Conservation (phyloP, 2,797 vertebrate species). For the Discoglossus pictus region DNA sequence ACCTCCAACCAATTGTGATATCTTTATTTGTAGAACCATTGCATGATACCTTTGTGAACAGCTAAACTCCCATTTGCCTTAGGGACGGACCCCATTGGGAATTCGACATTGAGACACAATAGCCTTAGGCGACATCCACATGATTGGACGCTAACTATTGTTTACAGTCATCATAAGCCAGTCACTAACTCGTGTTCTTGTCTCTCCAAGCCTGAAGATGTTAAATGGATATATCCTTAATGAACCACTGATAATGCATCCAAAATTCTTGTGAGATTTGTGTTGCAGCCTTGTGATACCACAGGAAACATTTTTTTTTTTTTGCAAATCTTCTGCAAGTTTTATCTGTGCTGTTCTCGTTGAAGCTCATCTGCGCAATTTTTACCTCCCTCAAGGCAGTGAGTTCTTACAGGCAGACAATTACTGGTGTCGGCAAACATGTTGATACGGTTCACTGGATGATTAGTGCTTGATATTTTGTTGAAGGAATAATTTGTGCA, state of each 20-base stretch:
- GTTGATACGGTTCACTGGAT: conserved; percentile 54
- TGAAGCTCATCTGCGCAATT: conserved; percentile 49
- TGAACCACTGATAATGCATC: background rate
- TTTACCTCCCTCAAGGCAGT: conserved; percentile 46
- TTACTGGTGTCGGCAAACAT: conserved; percentile 61
- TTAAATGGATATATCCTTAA: background rate
- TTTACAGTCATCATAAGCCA: conserved; percentile 8
- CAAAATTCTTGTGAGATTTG: background rate
- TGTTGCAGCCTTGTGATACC: background rate
- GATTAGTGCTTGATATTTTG: conserved; percentile 63
- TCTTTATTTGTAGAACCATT: too few relatives aligned
- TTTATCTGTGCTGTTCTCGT: background rate
- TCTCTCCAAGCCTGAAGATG: background rate
- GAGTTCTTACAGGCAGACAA: conserved; percentile 52
- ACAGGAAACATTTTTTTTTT: background rate
- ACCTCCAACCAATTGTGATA: too few relatives aligned
- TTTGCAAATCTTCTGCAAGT: background rate
- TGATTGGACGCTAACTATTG: background rate
- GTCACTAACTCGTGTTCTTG: conserved; percentile 10
- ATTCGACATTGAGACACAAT: conserved; percentile 5
- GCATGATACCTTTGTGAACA: conserved; percentile 1
- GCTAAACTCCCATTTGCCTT: background rate
- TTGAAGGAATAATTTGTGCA: conserved; percentile 57
- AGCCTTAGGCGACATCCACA: conserved; percentile 12
- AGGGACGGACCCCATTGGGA: background rate